A percentile compares a stretch with the other conserved stretches of the same genome.
Evolutionary conservation across 1,140 invertebrate genomes (phyloP).

Genomic region (Triops cancriformis): DNA sequence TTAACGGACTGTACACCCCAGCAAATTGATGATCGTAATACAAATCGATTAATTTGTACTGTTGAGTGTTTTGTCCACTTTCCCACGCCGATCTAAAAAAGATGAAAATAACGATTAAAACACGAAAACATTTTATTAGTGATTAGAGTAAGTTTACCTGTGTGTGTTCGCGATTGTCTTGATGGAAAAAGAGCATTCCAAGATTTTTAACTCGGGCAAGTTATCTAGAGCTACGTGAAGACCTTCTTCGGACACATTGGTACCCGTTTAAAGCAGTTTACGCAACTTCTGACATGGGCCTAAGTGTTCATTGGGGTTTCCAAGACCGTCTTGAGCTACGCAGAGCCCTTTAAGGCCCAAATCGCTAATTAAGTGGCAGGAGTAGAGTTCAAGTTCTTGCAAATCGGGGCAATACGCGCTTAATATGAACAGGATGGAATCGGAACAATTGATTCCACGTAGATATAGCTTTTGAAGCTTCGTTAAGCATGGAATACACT

Average conservation of each 20-base stretch:
- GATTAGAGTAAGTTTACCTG: neutral
- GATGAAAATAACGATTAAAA: neutral
- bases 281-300: conserved; percentile 21
- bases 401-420: conserved; percentile 26
- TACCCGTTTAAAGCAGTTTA: conserved; percentile 17
- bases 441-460: conserved; percentile 19
- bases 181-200: conserved; percentile 25
- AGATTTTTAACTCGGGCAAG: conserved; percentile 17
- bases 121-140: neutral
- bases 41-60: conserved; percentile 25
- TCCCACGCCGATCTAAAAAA: conserved; percentile 14
- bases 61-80: neutral
- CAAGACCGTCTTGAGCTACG: conserved; percentile 21
- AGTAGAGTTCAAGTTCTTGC: conserved; percentile 22
- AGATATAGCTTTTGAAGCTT: conserved; percentile 23
- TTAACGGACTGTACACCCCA: conserved; percentile 6
- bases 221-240: conserved; percentile 23
- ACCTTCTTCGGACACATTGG: conserved; percentile 24
- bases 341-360: conserved; percentile 24
- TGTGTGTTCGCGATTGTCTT: conserved; percentile 19
- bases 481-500: conserved; percentile 20
- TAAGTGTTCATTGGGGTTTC: conserved; percentile 16
- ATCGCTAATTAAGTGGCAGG: conserved; percentile 24
- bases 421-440: conserved; percentile 23
- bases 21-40: conserved; percentile 16